phyloP scores from a whole-genome alignment of 2,113 vertebrate genomes.

The Epinephelus moara region DNA sequence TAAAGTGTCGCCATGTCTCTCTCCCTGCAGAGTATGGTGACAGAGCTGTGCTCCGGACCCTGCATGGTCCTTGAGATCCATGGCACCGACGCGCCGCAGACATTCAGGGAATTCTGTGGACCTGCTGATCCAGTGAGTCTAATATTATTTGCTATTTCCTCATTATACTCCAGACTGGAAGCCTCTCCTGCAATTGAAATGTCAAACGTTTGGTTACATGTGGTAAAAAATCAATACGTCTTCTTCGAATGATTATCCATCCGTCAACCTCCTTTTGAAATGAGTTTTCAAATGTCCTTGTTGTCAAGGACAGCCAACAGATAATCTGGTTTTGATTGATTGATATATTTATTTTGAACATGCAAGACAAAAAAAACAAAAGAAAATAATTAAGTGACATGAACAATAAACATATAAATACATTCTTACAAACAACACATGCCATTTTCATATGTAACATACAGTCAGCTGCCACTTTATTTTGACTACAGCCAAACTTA shows the following conservation, averaged over 20 bases:
- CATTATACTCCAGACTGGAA: background rate
- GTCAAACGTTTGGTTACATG: background rate
- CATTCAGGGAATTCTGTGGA: constrained; percentile 94
- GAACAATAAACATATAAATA: no score
- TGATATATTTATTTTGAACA: no score
- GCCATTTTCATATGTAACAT: background rate
- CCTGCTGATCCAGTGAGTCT: constrained; percentile 96
- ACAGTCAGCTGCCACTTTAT: background rate
- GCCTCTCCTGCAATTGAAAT: background rate
- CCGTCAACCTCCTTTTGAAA: background rate
- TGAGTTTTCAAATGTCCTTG: background rate
- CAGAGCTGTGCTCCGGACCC: constrained; percentile 92
- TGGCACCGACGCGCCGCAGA: constrained; percentile 81
- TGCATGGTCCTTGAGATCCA: constrained; percentile 93
- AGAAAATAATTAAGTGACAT: no score
- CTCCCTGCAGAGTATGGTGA: constrained; percentile 89
- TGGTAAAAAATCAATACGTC: background rate
- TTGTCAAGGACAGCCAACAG: background rate
- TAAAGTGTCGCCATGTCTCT: background rate
- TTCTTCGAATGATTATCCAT: constrained; percentile 2
- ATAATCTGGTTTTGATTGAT: no score
- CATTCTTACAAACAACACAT: no score
- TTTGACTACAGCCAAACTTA: background rate
- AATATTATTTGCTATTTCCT: background rate
- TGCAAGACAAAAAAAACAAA: no score